Evolutionary conservation across 1,140 invertebrate species (phyloP).

Genomic region (Trichonephila clavata): DNA sequence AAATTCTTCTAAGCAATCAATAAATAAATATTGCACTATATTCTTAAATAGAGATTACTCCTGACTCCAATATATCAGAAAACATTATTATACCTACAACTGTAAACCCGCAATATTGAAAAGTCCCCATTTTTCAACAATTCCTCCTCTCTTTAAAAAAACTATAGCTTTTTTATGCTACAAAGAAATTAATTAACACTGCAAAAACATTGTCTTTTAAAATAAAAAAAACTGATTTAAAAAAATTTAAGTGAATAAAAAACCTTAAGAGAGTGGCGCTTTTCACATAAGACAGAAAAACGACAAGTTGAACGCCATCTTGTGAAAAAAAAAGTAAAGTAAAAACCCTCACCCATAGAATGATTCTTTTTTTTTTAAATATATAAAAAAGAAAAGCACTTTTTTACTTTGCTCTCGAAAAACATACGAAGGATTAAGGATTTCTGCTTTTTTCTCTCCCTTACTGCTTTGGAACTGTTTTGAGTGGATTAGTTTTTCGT

Average conservation of each 20-base stretch:
- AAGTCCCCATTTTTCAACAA: background rate
- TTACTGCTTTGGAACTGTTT: background rate
- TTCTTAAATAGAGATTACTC: too few species aligned
- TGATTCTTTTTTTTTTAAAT: background rate
- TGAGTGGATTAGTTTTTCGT: slow-evolving; percentile 30
- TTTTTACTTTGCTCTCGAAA: slow-evolving; percentile 55
- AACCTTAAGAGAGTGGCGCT: background rate
- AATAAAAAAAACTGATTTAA: background rate
- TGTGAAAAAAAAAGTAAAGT: background rate
- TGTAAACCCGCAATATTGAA: background rate
- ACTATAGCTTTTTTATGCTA: background rate
- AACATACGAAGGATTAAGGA: slow-evolving; percentile 69
- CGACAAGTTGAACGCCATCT: slow-evolving; percentile 53
- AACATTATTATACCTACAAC: background rate
- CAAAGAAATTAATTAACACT: slow-evolving; percentile 64
- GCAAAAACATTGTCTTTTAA: slow-evolving; percentile 38
- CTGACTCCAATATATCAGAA: too few species aligned
- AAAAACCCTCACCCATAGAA: slow-evolving; percentile 19
- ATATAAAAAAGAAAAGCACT: slow-evolving; percentile 32
- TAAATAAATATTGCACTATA: too few species aligned
- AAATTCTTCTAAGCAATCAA: too few species aligned
- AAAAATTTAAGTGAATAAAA: background rate
- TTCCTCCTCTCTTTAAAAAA: background rate
- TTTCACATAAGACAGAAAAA: slow-evolving; percentile 27
- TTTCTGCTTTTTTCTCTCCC: background rate